Percentiles rank a stretch among this genome's conserved stretches.
Conservation (phyloP, 2,113 vertebrate genomes). For the Notothenia coriiceps region DNA sequence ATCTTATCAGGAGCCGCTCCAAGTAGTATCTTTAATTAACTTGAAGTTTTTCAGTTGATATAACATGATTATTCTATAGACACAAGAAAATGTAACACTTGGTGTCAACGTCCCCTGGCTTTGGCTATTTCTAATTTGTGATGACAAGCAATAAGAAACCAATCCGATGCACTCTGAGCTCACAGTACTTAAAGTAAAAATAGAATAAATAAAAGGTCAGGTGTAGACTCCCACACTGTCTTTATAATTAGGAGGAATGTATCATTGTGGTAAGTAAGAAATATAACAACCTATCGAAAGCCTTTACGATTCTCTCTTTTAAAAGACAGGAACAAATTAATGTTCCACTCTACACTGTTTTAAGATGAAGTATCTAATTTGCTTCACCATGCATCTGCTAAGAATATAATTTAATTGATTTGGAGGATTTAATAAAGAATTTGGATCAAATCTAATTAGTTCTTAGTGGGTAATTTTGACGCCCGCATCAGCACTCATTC, state of each 20-base stretch:
- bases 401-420: neutral
- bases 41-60: neutral
- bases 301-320: neutral
- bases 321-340: neutral
- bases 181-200: constrained; percentile 17
- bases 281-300: neutral
- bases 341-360: neutral
- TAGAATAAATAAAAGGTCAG: constrained; percentile 39
- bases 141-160: neutral
- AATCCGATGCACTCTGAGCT: neutral
- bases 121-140: neutral
- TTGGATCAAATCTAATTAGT: neutral
- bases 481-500: neutral
- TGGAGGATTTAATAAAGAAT: neutral
- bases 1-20: neutral
- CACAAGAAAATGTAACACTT: neutral
- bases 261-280: constrained; percentile 20
- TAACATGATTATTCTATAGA: neutral
- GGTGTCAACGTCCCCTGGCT: neutral
- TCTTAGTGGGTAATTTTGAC: neutral
- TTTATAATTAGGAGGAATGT: neutral
- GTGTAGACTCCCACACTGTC: neutral
- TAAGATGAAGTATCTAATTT: neutral
- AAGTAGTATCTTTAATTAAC: neutral
- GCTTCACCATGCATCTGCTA: neutral